Evolutionary conservation across 2,113 vertebrate genomes (phyloP).

Genomic region (Dromas ardeola): DNA sequence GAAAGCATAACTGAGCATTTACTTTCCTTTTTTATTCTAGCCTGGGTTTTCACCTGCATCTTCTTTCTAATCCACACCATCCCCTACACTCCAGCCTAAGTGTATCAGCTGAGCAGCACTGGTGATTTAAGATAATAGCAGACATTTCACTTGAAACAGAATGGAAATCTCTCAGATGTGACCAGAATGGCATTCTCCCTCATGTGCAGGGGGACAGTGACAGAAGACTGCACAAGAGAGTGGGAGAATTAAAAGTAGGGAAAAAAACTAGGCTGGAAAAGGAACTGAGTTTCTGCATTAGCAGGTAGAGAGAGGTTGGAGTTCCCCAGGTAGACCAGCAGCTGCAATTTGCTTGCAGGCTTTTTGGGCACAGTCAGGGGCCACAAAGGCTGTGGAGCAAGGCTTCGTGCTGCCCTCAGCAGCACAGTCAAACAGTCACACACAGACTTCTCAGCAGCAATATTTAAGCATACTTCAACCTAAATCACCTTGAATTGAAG

Average conservation of each 20-base stretch:
- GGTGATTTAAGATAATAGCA: background rate
- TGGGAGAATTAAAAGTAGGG: background rate
- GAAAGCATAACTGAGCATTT: background rate
- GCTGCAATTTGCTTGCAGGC: background rate
- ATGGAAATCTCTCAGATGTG: background rate
- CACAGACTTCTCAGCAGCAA: background rate
- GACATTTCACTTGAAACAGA: background rate
- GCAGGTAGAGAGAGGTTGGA: background rate
- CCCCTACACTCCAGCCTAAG: background rate
- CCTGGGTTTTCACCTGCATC: background rate
- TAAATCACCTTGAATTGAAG: background rate
- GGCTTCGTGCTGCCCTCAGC: background rate
- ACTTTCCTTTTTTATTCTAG: background rate
- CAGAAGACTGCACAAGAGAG: background rate
- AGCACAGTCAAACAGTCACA: background rate
- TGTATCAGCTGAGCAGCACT: background rate
- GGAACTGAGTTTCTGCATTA: background rate
- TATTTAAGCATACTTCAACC: background rate
- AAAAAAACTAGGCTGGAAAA: background rate
- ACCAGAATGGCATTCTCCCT: background rate
- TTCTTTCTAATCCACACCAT: background rate
- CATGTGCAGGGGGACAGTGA: background rate
- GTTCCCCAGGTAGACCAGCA: background rate
- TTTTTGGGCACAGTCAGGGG: background rate
- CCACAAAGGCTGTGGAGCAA: background rate